These are phyloP conservation scores for Dryas iulia DNA, from an alignment of 1,140 invertebrate species.

Conservation along the genomic window DNA sequence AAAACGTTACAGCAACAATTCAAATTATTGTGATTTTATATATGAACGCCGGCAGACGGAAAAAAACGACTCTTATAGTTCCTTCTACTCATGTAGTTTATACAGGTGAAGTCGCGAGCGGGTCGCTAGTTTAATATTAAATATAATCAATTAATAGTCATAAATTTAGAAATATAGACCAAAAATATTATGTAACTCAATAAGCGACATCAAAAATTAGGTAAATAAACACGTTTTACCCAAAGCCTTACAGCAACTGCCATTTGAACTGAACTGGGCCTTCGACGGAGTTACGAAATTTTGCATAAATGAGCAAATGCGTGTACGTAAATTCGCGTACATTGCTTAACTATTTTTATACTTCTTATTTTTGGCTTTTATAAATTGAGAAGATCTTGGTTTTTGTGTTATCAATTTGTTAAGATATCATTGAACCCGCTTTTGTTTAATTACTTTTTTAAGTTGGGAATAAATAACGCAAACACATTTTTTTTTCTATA, in stretches of 20 bases:
- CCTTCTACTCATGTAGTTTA: too few species aligned
- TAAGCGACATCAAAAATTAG: background rate
- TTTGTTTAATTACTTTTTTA: background rate
- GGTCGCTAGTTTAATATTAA: too few species aligned
- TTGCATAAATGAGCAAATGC: slow-evolving; percentile 12
- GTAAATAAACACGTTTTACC: slow-evolving; percentile 10
- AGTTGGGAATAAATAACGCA: background rate
- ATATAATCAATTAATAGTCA: too few species aligned
- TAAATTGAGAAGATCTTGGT: background rate
- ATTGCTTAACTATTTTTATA: slow-evolving; percentile 3
- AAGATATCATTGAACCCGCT: background rate
- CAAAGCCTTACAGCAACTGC: slow-evolving; percentile 16
- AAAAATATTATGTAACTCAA: too few species aligned
- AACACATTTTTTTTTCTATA: too few species aligned
- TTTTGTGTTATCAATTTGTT: too few species aligned
- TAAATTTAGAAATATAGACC: too few species aligned
- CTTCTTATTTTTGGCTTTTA: background rate
- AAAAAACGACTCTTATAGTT: too few species aligned
- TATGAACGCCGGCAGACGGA: too few species aligned
- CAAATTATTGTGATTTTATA: too few species aligned
- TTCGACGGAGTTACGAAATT: slow-evolving; percentile 26
- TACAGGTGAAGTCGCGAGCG: too few species aligned
- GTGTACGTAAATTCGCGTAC: slow-evolving; percentile 17
- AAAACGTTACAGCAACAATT: too few species aligned
- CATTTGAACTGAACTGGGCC: slow-evolving; percentile 23